Base-by-base conservation (phyloP, 2,113 vertebrate genomes). In the Microtus richardsoni region DNA sequence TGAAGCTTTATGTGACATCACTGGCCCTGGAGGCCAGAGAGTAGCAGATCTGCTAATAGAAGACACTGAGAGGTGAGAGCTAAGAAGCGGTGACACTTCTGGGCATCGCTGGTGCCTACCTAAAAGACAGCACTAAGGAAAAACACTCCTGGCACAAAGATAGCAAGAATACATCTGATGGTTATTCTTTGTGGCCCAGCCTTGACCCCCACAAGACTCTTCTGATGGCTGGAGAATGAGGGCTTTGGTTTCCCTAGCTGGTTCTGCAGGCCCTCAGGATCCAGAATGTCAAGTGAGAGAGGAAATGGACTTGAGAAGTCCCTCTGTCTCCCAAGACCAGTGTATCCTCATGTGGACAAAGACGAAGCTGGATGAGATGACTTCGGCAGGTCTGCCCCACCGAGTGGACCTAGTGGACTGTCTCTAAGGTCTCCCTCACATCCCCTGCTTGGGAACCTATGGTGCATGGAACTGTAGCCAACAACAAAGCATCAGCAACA, bases 181-280 rank as follows among this genome's bases (percentile, higher is more conserved):
- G 79, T 28, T 80, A 11, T 66, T 91, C 58, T 93, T 19, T 60
- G 64, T 77, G 80, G 93, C 79, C 91, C 28, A 2, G 3, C 6
- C 75, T 75, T 93, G 80, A 97, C n/a, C 66, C 54, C 16, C 33
- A 8, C 39, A 47, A 54, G 22, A 58, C 26, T 71, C 75, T n/a
- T 75, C 79, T 66, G 70, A n/a, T 10, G 14, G 30, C 26, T 66
- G 22, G 21, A 13, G 24, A 71, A 5, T 9, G 41, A 87, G 16
- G 7, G 3, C 44, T 30, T 22, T 36, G 10, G 26, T 62, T 33
- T 89, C 54, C 26, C 39, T 39, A 83, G 84, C 68, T 79, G 83
- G 84, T 89, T 95, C 75, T 84, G 16, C 49, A 92, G 49, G 85
- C 47, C 36, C 64, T 62, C 4, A 2, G 80, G 70, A 91, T 79